Percentiles rank a stretch among this genome's conserved stretches.
Conservation (phyloP, 2,888 invertebrate species). For the Teleogryllus oceanicus region DNA sequence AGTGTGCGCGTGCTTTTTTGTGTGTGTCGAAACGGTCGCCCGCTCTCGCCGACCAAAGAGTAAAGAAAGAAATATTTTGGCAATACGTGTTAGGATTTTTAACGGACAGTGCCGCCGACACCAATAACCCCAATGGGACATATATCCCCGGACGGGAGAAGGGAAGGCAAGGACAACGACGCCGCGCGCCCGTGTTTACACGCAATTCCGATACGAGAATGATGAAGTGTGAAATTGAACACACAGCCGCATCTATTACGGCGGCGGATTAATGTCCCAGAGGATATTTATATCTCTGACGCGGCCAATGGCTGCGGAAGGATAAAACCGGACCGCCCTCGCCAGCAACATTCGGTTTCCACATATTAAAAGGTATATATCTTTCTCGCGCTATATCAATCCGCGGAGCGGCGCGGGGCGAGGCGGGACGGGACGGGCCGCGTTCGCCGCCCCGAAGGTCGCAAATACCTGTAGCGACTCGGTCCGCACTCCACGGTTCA, state of each 20-base stretch:
- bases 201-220: conserved; percentile 18
- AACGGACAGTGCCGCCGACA: background rate
- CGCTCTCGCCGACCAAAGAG: background rate
- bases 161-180: background rate
- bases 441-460: background rate
- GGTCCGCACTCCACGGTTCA: background rate
- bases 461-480: conserved; percentile 18
- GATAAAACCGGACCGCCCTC: conserved; percentile 1
- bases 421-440: no score
- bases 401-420: background rate
- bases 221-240: conserved; percentile 9
- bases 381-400: conserved; percentile 2
- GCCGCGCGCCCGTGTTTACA: background rate
- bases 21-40: background rate
- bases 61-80: conserved; percentile 18
- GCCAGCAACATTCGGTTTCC: conserved; percentile 5
- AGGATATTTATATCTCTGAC: background rate
- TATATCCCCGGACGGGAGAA: background rate
- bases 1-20: background rate
- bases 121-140: background rate
- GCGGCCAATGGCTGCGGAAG: background rate
- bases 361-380: conserved; percentile 18
- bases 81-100: conserved; percentile 4
- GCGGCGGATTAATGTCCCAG: background rate
- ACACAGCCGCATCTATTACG: conserved; percentile 18